Evolutionary conservation across 2,113 vertebrate genomes (phyloP).

Genomic region (Elgaria multicarinata): DNA sequence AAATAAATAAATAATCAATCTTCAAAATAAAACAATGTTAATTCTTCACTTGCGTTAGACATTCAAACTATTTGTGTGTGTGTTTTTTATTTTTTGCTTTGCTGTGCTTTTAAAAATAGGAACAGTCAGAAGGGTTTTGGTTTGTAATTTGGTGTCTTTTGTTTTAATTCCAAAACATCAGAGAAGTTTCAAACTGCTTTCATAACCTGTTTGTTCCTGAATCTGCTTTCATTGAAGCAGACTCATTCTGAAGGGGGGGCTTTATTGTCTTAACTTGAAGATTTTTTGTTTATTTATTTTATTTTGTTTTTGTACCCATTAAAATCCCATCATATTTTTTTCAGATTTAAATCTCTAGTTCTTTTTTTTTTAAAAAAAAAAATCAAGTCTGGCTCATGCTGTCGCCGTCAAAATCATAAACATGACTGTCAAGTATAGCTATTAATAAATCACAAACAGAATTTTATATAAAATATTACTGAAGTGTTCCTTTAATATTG

Average conservation of each 20-base stretch:
- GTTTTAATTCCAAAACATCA: slow-evolving; percentile 20
- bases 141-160: neutral
- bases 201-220: neutral
- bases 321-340: neutral
- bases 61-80: neutral
- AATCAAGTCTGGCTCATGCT: neutral
- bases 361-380: neutral
- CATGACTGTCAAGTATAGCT: neutral
- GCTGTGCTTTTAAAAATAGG: neutral
- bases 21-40: neutral
- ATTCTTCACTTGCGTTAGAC: too few species aligned
- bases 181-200: neutral
- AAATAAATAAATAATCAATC: too few species aligned
- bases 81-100: neutral
- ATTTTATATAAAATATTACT: slow-evolving; percentile 17
- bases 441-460: slow-evolving; percentile 35
- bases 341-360: neutral
- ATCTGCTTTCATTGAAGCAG: neutral
- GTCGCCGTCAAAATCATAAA: neutral
- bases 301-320: neutral
- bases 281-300: neutral
- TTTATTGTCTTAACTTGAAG: neutral
- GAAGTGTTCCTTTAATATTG: neutral
- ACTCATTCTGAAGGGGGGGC: neutral
- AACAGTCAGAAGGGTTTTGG: neutral